These are phyloP conservation scores for Balaenoptera acutorostrata DNA, from an alignment of 2,113 vertebrate genomes.

Conservation along the genomic window DNA sequence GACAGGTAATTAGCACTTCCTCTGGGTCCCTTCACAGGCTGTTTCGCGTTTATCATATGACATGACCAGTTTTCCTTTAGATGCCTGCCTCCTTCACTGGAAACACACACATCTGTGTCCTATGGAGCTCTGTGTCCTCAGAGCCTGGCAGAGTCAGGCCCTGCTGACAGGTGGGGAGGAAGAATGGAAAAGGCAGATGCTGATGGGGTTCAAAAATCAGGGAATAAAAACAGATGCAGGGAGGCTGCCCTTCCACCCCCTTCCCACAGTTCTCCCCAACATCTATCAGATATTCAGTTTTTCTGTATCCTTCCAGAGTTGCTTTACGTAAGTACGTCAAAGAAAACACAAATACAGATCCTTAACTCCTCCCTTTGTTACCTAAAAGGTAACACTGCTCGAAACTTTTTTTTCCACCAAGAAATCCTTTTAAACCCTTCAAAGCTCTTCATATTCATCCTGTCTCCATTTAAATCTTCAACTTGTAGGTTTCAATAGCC, in stretches of 20 bases:
- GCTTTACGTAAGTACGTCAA: too few species aligned
- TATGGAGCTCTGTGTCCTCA: neutral
- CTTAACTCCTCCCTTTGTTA: too few species aligned
- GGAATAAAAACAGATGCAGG: neutral
- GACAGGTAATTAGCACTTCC: neutral
- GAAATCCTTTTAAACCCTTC: neutral
- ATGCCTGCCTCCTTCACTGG: neutral
- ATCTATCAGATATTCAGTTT: rapidly evolving
- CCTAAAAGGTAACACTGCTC: neutral
- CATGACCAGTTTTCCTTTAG: neutral
- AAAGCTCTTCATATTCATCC: neutral
- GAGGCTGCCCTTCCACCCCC: rapidly evolving
- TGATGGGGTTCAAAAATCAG: rapidly evolving
- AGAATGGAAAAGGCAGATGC: neutral
- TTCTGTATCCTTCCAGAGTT: rapidly evolving
- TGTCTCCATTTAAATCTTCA: neutral
- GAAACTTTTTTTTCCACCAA: neutral
- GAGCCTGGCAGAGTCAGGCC: neutral
- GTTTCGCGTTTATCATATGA: rapidly evolving
- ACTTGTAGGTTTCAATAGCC: neutral
- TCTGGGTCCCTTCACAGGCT: neutral
- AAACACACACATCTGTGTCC: neutral
- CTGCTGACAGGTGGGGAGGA: neutral
- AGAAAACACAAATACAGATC: neutral
- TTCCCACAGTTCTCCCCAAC: neutral